Base-by-base conservation (phyloP, 2,113 vertebrate genomes). In the Dendropsophus ebraccatus region DNA sequence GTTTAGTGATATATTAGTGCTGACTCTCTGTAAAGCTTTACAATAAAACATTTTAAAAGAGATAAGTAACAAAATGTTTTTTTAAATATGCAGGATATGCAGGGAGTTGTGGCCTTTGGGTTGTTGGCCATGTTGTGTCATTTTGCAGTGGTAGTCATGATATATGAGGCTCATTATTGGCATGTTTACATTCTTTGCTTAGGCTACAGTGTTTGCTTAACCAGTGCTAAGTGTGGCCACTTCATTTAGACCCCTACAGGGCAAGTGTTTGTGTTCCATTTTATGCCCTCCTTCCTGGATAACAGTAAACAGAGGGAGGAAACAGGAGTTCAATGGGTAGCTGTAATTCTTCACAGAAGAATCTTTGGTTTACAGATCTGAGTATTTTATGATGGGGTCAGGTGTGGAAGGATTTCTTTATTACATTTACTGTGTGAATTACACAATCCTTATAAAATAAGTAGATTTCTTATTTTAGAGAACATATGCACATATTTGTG, bases 141-240 rank as follows among this genome's bases (percentile, higher is more conserved):
- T 45, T 17, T 45, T 14, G 12, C 23, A 17, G 9, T 47, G 67
- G 73, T 41, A 11, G 67, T 65, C 32, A 79, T 82, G 74, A 72
- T 83, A 79, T 84, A 35, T 86, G 88, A 89, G 85, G 87, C 54
- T 84, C 69, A 70, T 92, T 87, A 87, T 84, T 16, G 76, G 50
- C 88, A 87, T 86, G 83, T 90, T 89, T 85, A 87, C 84, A 70
- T 90, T 91, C 78, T 88, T 90, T 72, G 77, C 87, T 81, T 2
- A 82, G 89, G 87, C 88, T 79, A 87, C 81, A 72, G 5, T 76
- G 35, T 80, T 90, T 91, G 88, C 89, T 91, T 90, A 85, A 90
- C 90, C 90, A 89, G 89, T 47, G 83, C 86, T 88, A 90, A 91
- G 86, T 76, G 23, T 58, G 81, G 75, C 87, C 78, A 47, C 16